Percentiles rank a stretch among this genome's conserved stretches.
These are phyloP conservation scores for Eudyptes chrysolophus DNA, from an alignment of 2,113 vertebrate species.

Conservation along the genomic window DNA sequence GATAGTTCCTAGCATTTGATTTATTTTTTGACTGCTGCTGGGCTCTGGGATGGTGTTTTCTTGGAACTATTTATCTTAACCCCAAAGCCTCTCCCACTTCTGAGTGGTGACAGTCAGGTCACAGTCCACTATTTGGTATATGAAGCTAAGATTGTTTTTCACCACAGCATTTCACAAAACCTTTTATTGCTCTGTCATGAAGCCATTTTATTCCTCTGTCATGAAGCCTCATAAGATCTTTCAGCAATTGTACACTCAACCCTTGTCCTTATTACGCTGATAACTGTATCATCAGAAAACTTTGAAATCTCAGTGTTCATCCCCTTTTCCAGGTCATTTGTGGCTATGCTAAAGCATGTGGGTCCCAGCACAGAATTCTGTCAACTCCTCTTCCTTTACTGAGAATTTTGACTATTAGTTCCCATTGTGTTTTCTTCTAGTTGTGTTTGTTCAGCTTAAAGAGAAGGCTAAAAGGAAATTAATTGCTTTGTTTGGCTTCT, in stretches of 20 bases:
- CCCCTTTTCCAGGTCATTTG: not conserved
- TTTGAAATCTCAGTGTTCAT: not conserved
- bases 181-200: not conserved
- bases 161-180: not conserved
- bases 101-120: not conserved
- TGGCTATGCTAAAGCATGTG: not conserved
- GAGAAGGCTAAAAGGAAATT: not conserved
- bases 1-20: not conserved
- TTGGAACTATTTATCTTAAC: conserved; percentile 14
- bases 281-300: not conserved
- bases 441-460: not conserved
- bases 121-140: not conserved
- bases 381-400: not conserved
- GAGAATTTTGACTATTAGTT: not conserved
- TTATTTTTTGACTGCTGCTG: not conserved
- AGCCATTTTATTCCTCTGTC: not conserved
- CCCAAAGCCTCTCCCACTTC: not conserved
- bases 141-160: conserved; percentile 5
- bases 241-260: not conserved
- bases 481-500: not conserved
- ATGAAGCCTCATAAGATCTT: not conserved
- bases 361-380: not conserved
- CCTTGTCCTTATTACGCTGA: not conserved
- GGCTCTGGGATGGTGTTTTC: not conserved
- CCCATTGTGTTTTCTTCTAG: not conserved